Evolutionary conservation across 2,888 invertebrate species (phyloP).

Genomic region (Crossocerus cetratus): DNA sequence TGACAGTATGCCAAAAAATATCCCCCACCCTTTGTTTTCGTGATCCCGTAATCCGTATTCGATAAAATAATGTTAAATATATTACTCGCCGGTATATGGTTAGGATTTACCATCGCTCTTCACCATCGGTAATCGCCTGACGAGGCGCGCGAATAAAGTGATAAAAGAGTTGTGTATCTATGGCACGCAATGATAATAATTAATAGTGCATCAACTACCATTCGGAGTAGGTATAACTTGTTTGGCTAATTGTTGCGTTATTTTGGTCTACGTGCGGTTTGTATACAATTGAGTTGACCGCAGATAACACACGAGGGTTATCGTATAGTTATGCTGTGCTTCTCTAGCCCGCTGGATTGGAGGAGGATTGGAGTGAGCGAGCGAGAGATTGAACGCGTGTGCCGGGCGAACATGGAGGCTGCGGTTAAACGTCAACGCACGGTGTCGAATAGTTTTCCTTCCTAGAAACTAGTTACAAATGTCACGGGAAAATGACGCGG

Average conservation of each 20-base stretch:
- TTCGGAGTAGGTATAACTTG: neutral
- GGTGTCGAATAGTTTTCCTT: slow-evolving; percentile 32
- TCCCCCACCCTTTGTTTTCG: too few relatives aligned
- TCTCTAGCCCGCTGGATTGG: slow-evolving; percentile 2
- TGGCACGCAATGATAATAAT: too few relatives aligned
- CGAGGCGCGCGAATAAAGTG: too few relatives aligned
- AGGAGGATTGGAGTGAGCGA: slow-evolving; percentile 19
- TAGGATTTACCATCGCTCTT: too few relatives aligned
- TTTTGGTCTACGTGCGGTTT: neutral
- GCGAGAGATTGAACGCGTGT: slow-evolving; percentile 30
- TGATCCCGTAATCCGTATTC: slow-evolving; percentile 18
- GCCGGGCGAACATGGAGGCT: slow-evolving; percentile 53
- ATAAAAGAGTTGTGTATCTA: too few relatives aligned
- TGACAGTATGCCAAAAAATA: too few relatives aligned
- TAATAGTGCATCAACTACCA: too few relatives aligned
- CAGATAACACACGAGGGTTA: too few relatives aligned
- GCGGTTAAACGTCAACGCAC: slow-evolving; percentile 36
- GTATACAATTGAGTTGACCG: neutral
- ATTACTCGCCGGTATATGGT: neutral
- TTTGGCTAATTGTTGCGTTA: neutral
- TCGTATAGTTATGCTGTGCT: slow-evolving; percentile 31
- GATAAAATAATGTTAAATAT: neutral
- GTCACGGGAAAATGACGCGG: slow-evolving; percentile 59
- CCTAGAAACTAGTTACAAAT: slow-evolving; percentile 49
- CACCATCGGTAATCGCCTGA: too few relatives aligned